Percentiles rank a stretch among this genome's conserved stretches.
These are phyloP conservation scores for Sturnira hondurensis DNA, from an alignment of 2,113 vertebrate genomes.

Conservation along the genomic window DNA sequence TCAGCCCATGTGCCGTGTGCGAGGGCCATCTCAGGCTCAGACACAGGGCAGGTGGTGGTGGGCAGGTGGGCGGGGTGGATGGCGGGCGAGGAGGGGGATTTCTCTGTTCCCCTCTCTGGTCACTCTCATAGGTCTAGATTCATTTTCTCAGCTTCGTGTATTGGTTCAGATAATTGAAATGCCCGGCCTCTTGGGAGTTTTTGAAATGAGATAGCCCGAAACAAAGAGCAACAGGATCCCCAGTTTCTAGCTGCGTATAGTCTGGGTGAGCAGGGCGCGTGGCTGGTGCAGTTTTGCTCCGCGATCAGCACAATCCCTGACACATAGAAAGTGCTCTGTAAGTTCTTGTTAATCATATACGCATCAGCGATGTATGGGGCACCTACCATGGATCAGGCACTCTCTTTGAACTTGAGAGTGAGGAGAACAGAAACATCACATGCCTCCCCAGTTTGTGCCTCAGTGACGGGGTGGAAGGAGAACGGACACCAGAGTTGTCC, in stretches of 20 bases:
- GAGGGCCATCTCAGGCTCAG: background rate
- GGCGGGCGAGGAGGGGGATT: too few relatives aligned
- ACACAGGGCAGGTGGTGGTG: too few relatives aligned
- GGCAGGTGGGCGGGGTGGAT: too few relatives aligned
- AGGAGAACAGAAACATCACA: background rate
- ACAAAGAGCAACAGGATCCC: background rate
- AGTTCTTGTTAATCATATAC: background rate
- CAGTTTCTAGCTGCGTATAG: background rate
- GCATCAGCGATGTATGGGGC: background rate
- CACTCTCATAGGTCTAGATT: background rate
- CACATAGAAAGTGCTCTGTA: fast-evolving
- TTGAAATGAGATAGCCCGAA: background rate
- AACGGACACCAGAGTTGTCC: background rate
- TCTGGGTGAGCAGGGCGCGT: fast-evolving
- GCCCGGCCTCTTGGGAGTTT: background rate
- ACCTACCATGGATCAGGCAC: background rate
- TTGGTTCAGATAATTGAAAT: background rate
- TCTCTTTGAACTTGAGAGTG: background rate
- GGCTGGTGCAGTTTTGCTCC: background rate
- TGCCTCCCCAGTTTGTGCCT: background rate
- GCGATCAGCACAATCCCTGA: background rate
- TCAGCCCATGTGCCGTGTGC: fast-evolving
- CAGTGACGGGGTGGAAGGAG: too few relatives aligned
- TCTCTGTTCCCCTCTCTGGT: background rate
- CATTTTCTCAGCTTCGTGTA: background rate